Evolutionary conservation across 2,797 vertebrate genomes (phyloP).

Genomic region (Petrocephalus schoutedeni): DNA sequence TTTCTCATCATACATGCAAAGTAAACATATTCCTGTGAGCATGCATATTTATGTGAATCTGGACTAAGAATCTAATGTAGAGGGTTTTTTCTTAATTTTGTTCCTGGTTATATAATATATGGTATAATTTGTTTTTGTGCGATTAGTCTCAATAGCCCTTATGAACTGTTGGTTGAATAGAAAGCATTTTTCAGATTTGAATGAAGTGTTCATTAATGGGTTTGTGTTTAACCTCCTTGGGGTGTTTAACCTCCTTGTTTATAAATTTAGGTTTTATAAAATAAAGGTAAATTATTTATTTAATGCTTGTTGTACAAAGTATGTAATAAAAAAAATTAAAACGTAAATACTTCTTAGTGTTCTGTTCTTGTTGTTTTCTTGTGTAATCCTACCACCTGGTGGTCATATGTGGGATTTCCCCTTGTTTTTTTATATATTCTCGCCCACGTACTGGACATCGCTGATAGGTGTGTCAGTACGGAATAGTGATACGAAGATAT

Average conservation of each 20-base stretch:
- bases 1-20: neutral
- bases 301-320: neutral
- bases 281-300: neutral
- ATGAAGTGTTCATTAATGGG: neutral
- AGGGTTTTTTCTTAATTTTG: neutral
- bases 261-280: neutral
- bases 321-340: neutral
- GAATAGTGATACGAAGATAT: neutral
- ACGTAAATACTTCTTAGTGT: neutral
- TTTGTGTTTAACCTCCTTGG: neutral
- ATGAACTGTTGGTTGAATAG: neutral
- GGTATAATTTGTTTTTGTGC: neutral
- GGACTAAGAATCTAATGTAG: neutral
- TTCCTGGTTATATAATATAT: neutral
- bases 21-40: neutral
- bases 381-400: constrained; percentile 23
- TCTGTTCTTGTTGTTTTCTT: neutral
- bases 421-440: neutral
- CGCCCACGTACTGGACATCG: neutral
- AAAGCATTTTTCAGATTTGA: neutral
- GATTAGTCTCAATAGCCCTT: neutral
- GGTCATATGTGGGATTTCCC: neutral
- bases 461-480: neutral
- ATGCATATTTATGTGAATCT: neutral
- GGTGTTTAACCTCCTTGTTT: neutral